phyloP scores from a whole-genome alignment of 2,888 invertebrate species.

The Mayetiola destructor region DNA sequence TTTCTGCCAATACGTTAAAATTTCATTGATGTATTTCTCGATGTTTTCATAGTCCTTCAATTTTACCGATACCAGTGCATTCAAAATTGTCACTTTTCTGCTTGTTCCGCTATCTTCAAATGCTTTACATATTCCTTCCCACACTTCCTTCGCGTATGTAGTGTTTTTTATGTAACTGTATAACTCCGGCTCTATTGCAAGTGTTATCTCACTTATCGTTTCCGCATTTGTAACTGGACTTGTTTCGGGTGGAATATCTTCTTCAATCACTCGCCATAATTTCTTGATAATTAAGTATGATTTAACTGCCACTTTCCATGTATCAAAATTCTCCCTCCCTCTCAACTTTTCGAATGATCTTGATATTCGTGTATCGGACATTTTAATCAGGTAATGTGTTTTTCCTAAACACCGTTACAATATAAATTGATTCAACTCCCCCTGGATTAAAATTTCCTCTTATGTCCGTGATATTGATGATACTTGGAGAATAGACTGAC shows the following conservation, averaged over 20 bases:
- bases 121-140: slow-evolving; percentile 18
- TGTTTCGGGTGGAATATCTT: slow-evolving; percentile 2
- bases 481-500: not conserved
- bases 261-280: slow-evolving; percentile 15
- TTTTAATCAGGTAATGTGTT: not conserved
- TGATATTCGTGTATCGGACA: not conserved
- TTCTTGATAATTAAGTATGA: slow-evolving; percentile 19
- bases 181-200: slow-evolving; percentile 20
- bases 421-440: not conserved
- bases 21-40: slow-evolving; percentile 20
- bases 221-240: slow-evolving; percentile 16
- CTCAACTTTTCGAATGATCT: not conserved
- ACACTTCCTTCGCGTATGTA: slow-evolving; percentile 19
- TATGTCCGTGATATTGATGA: not conserved
- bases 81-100: slow-evolving; percentile 19
- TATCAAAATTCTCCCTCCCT: slow-evolving; percentile 20
- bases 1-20: slow-evolving; percentile 19
- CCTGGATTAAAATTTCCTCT: not conserved
- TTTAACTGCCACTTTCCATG: slow-evolving; percentile 25
- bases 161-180: slow-evolving; percentile 20
- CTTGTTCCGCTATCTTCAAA: slow-evolving; percentile 20
- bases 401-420: not conserved
- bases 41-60: slow-evolving; percentile 18
- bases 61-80: slow-evolving; percentile 18
- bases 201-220: slow-evolving; percentile 20